Conservation (phyloP, 1,140 invertebrate species). For the Polypedilum vanderplanki region DNA sequence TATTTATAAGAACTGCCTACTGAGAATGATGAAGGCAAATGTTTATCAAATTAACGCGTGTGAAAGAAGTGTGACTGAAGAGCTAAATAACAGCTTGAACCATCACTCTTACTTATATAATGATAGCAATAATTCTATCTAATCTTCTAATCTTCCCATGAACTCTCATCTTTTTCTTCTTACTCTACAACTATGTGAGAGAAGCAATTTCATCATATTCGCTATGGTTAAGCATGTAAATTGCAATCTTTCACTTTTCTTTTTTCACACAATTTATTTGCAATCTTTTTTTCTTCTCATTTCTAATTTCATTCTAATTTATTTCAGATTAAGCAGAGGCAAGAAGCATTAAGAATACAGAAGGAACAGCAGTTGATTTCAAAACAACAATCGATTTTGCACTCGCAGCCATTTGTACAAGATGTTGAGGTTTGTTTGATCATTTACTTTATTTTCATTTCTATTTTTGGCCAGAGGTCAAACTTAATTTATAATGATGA, state of each 20-base stretch:
- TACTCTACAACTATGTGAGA: too few relatives aligned
- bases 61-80: too few relatives aligned
- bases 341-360: constrained; percentile 45
- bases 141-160: not conserved
- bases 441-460: not conserved
- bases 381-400: constrained; percentile 43
- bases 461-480: not conserved
- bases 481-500: not conserved
- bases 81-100: too few relatives aligned
- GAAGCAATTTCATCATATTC: too few relatives aligned
- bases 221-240: not conserved
- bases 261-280: not conserved
- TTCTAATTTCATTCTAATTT: not conserved
- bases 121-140: too few relatives aligned
- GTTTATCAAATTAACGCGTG: too few relatives aligned
- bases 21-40: too few relatives aligned
- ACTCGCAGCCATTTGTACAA: constrained; percentile 42
- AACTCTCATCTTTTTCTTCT: not conserved
- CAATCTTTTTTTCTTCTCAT: not conserved
- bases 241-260: not conserved
- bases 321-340: constrained; percentile 35
- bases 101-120: too few relatives aligned
- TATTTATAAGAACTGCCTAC: too few relatives aligned
- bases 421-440: constrained; percentile 42
- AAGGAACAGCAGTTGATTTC: constrained; percentile 41